Conservation (phyloP, 2,797 vertebrate species). For the Tamandua tetradactyla region DNA sequence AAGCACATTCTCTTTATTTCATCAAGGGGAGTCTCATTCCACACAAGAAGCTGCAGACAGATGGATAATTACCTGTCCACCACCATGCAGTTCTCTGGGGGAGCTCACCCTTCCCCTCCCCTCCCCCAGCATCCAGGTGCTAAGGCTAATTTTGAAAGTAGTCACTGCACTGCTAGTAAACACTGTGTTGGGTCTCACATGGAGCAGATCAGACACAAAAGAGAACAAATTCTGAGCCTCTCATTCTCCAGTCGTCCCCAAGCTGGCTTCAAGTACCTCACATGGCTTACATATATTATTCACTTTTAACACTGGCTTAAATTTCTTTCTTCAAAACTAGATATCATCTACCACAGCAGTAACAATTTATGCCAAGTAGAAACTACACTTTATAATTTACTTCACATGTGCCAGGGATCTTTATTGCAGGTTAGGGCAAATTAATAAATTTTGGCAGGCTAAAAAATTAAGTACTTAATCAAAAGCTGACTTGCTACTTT, state of each 20-base stretch:
- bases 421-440: background rate
- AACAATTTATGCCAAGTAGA: background rate
- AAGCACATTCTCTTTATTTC: constrained; percentile 3
- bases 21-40: background rate
- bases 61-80: constrained; percentile 7
- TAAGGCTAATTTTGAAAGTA: background rate
- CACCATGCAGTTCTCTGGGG: background rate
- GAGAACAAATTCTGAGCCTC: background rate
- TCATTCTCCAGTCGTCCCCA: background rate
- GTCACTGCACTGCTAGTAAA: background rate
- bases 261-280: background rate
- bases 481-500: constrained; percentile 37
- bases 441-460: constrained; percentile 24
- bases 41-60: background rate
- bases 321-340: background rate
- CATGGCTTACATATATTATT: background rate
- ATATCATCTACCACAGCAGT: background rate
- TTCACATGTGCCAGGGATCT: constrained; percentile 2
- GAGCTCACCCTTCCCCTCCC: background rate
- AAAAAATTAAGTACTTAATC: background rate
- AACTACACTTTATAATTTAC: constrained; percentile 41
- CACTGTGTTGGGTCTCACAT: constrained; percentile 18
- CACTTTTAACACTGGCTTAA: background rate
- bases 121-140: background rate
- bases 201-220: constrained; percentile 30